These are phyloP conservation scores for Hypocryptadius cinnamomeus DNA, from an alignment of 2,113 vertebrate species.

Conservation along the genomic window DNA sequence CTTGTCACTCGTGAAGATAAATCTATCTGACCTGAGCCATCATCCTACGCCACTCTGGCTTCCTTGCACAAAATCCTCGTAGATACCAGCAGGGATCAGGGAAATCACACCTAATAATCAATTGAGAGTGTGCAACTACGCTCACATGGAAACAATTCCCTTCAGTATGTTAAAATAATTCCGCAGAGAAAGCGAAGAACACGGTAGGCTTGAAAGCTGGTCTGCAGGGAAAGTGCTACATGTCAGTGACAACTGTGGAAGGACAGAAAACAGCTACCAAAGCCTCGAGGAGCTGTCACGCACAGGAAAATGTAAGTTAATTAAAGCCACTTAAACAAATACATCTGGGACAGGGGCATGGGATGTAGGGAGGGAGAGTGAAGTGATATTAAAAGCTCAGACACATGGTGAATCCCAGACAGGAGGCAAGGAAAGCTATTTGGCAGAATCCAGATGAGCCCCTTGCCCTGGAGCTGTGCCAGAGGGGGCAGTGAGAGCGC, in stretches of 20 bases:
- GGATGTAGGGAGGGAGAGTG: neutral
- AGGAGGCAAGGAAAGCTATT: neutral
- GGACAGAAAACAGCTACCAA: constrained; percentile 32
- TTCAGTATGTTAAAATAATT: neutral
- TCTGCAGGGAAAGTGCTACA: constrained; percentile 1
- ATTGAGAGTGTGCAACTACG: neutral
- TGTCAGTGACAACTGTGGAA: constrained; percentile 28
- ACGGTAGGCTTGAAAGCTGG: neutral
- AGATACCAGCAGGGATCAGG: neutral
- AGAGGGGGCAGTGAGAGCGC: neutral
- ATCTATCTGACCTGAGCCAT: constrained; percentile 38
- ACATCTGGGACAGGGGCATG: neutral
- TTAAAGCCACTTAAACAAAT: constrained; percentile 45
- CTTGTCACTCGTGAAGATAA: constrained; percentile 29
- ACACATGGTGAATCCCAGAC: neutral
- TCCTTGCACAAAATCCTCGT: neutral
- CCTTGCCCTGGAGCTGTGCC: neutral
- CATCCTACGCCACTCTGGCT: neutral
- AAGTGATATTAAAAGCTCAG: neutral
- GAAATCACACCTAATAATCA: constrained; percentile 38
- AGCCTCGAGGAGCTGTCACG: constrained; percentile 12
- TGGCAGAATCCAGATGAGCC: neutral
- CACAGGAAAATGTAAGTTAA: constrained; percentile 36
- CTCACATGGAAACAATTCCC: constrained; percentile 17
- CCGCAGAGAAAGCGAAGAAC: neutral